Conservation (phyloP, 2,113 vertebrate species). For the Syngnathus floridae region DNA sequence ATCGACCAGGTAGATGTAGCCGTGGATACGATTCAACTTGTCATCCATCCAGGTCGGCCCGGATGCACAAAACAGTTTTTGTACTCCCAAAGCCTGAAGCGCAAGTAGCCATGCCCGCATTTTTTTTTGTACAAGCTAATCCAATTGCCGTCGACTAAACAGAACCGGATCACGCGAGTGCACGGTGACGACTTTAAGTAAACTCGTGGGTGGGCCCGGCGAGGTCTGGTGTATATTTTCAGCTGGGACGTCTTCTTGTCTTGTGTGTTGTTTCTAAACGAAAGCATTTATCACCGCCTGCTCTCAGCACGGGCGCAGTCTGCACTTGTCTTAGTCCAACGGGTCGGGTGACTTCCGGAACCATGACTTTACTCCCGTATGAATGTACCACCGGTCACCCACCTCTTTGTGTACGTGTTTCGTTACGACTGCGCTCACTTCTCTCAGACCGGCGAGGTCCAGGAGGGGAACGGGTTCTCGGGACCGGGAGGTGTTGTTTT, state of each 20-base stretch:
- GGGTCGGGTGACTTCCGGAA: constrained; percentile 62
- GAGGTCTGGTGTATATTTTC: constrained; percentile 65
- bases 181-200: constrained; percentile 32
- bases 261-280: constrained; percentile 66
- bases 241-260: constrained; percentile 60
- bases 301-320: constrained; percentile 51
- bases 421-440: constrained; percentile 63
- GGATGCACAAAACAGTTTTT: constrained; percentile 62
- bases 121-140: constrained; percentile 52
- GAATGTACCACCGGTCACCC: constrained; percentile 70
- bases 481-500: not conserved
- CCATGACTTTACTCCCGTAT: constrained; percentile 63
- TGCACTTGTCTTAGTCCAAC: constrained; percentile 56
- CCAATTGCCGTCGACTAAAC: constrained; percentile 13
- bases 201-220: constrained; percentile 35
- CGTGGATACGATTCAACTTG: constrained; percentile 56
- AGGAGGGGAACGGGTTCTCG: not conserved
- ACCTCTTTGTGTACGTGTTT: constrained; percentile 60
- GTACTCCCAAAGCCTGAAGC: constrained; percentile 40
- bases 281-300: constrained; percentile 71
- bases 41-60: constrained; percentile 54
- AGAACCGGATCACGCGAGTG: constrained; percentile 16
- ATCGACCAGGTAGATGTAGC: constrained; percentile 47
- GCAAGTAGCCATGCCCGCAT: constrained; percentile 52
- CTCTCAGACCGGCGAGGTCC: constrained; percentile 41